phyloP scores from a whole-genome alignment of 1,140 invertebrate species.

The honey bee (Apis mellifera) region DNA sequence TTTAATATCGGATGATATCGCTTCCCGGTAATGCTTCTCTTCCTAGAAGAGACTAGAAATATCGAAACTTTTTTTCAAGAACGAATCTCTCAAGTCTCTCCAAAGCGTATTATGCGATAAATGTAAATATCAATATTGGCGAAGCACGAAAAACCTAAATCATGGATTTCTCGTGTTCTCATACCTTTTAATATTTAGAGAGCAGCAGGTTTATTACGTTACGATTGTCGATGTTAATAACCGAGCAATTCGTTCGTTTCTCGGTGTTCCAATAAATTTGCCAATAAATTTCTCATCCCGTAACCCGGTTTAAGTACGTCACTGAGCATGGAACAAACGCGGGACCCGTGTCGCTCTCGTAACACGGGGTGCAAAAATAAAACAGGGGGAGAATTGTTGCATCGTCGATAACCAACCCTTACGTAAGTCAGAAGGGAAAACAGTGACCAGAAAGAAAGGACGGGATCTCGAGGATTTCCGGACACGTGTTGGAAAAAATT shows the following conservation, averaged over 20 bases:
- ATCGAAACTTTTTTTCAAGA: no score
- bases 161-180: no score
- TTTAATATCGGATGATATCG: no score
- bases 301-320: conserved; percentile 27
- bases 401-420: conserved; percentile 10
- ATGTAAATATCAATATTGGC: no score
- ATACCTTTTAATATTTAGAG: not conserved
- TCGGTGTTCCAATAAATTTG: conserved; percentile 49
- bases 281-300: conserved; percentile 60
- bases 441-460: not conserved
- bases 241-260: conserved; percentile 56
- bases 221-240: conserved; percentile 49
- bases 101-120: no score
- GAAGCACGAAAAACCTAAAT: no score
- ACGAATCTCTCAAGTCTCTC: no score
- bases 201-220: not conserved
- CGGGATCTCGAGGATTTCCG: no score
- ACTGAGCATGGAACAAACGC: conserved; percentile 2
- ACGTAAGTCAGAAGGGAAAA: not conserved
- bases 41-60: no score
- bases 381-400: conserved; percentile 11
- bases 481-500: not conserved
- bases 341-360: not conserved
- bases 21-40: no score
- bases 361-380: not conserved